phyloP scores from a whole-genome alignment of 2,888 invertebrate genomes.

The Folsomia candida region DNA sequence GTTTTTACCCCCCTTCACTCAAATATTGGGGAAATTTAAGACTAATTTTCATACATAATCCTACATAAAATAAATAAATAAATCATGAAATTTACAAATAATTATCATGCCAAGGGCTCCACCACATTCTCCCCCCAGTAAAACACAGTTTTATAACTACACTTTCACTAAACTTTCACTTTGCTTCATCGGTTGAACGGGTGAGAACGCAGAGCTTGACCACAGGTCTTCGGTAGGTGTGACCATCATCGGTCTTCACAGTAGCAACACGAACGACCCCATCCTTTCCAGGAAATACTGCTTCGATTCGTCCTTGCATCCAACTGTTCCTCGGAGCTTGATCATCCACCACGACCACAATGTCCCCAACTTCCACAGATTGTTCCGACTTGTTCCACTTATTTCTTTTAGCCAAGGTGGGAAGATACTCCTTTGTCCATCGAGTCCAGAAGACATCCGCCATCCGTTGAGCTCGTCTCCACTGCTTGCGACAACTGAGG shows the following conservation, averaged over 20 bases:
- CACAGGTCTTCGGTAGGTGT: slow-evolving; percentile 11
- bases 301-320: slow-evolving; percentile 11
- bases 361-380: slow-evolving; percentile 13
- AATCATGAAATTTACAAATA: too few relatives aligned
- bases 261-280: slow-evolving; percentile 19
- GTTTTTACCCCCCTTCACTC: too few relatives aligned
- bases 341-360: slow-evolving; percentile 17
- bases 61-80: too few relatives aligned
- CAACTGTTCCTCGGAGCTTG: slow-evolving; percentile 19
- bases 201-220: slow-evolving; percentile 11
- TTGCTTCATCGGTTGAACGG: not conserved
- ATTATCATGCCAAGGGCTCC: not conserved
- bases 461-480: slow-evolving; percentile 45
- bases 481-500: slow-evolving; percentile 25
- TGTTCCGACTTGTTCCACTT: slow-evolving; percentile 28
- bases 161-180: not conserved
- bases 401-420: slow-evolving; percentile 32
- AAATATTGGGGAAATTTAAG: too few relatives aligned
- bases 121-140: not conserved
- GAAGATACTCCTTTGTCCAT: slow-evolving; percentile 48
- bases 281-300: slow-evolving; percentile 18
- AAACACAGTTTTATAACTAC: too few relatives aligned
- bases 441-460: slow-evolving; percentile 47
- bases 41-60: too few relatives aligned
- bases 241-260: slow-evolving; percentile 8